These are phyloP conservation scores for Xestoiulus laeticollis DNA, from an alignment of 2,888 invertebrate species.

Conservation along the genomic window DNA sequence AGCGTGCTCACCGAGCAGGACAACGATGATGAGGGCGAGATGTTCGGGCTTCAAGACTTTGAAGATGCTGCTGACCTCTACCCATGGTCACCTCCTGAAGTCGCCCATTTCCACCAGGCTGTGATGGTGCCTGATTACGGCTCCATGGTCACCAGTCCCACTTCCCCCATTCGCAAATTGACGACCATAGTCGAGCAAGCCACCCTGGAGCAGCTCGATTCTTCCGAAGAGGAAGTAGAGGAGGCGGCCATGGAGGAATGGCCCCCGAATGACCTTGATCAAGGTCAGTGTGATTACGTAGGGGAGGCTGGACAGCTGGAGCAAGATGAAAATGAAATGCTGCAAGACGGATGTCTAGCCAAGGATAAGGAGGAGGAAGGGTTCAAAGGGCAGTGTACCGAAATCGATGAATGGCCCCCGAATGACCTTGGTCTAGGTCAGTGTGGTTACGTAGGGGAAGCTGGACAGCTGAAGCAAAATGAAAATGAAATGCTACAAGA, in stretches of 20 bases:
- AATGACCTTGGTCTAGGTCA: too few species aligned
- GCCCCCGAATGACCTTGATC: constrained; percentile 31
- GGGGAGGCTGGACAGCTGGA: too few species aligned
- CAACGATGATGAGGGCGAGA: constrained; percentile 41
- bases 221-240: not conserved
- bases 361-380: not conserved
- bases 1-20: constrained; percentile 51
- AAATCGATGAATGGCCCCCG: too few species aligned
- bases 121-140: not conserved
- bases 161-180: not conserved
- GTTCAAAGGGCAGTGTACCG: not conserved
- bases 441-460: too few species aligned
- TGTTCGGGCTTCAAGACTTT: not conserved
- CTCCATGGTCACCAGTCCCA: not conserved
- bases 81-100: not conserved
- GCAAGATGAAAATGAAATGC: too few species aligned
- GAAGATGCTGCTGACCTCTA: not conserved
- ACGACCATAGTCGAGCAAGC: constrained; percentile 36
- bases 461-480: too few species aligned
- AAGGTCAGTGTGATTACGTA: too few species aligned
- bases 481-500: too few species aligned
- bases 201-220: not conserved
- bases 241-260: too few species aligned
- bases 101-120: not conserved
- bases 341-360: too few species aligned